Base-by-base conservation (phyloP, 2,797 vertebrate species). In the Intellagama lesueurii region DNA sequence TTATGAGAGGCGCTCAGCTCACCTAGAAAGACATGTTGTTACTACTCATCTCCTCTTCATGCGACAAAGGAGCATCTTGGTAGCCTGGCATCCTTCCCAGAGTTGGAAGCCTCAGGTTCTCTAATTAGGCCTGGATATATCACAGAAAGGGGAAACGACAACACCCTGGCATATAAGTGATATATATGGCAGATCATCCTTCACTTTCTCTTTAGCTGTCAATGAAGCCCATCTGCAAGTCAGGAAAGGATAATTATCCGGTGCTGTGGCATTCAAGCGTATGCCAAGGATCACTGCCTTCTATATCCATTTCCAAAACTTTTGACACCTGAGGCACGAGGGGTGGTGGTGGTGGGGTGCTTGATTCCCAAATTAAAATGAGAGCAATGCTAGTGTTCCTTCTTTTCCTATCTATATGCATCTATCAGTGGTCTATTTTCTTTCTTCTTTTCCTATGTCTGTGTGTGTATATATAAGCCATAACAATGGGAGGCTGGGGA, bases 191-290 rank as follows among this genome's bases (percentile, higher is more conserved):
- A 12, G 75, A 83, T 89, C 85, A 78, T 83, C 81, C 75, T 73
- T 70, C 79, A 91, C 89, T 92, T 88, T 79, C 78, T 91, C 92
- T 69, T 91, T 70, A 77, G 60, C 91, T 1, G 0, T 94, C 93
- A 89, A 93, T 89, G 2, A 68, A 68, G 60, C 91, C 92, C 91
- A 80, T 83, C 77, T 85, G 30, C 90, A 90, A 64, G 82, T 84
- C 9, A 89, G 49, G 70, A 88, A 90, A 89, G 92, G 52, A 60
- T 69, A 70, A 82, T 70, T 91, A 94, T 92, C 91, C 44, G 66
- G 90, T 93, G 92, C 85, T 86, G 84, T 93, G 93, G 87, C 91
- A 92, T 93, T 90, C 91, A 75, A 89, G 85, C 89, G 88, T 79
- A 92, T 89, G 84, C 68, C 40, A 28, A 26, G 88, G 88, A 91